Percentiles rank a stretch among this genome's conserved stretches.
These are phyloP conservation scores for Callosobruchus maculatus DNA, from an alignment of 2,888 invertebrate species.

Conservation along the genomic window DNA sequence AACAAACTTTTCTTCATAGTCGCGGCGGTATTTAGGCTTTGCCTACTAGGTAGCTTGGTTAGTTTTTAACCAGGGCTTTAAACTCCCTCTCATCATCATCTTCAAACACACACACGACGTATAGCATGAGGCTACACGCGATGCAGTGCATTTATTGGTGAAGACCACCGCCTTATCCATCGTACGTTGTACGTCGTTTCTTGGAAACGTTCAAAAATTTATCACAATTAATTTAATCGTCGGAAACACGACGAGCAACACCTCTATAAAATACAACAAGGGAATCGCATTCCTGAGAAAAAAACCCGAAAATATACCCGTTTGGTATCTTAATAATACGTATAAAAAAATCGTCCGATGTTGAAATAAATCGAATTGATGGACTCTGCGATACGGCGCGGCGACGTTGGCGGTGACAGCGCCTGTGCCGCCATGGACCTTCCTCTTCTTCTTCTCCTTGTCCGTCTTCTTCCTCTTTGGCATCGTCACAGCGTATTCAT, in stretches of 20 bases:
- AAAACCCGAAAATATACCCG: constrained; percentile 1
- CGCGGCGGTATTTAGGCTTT: too few relatives aligned
- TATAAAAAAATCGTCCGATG: constrained; percentile 12
- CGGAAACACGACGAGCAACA: background rate
- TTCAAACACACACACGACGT: too few relatives aligned
- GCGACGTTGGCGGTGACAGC: background rate
- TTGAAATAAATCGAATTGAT: constrained; percentile 12
- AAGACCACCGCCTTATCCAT: background rate
- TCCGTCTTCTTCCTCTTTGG: background rate
- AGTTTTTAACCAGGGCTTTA: too few relatives aligned
- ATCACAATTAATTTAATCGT: background rate
- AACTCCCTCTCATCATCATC: too few relatives aligned
- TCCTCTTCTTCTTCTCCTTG: background rate
- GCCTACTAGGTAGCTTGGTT: too few relatives aligned
- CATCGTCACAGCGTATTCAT: background rate
- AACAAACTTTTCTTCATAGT: too few relatives aligned
- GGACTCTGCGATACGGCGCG: constrained; percentile 1
- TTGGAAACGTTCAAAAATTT: background rate
- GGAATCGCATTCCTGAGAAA: constrained; percentile 7
- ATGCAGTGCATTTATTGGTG: background rate
- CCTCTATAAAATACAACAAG: constrained; percentile 5
- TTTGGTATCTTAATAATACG: constrained; percentile 6
- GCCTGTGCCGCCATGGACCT: background rate
- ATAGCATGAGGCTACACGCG: too few relatives aligned
- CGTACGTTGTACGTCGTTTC: background rate